These are phyloP conservation scores for Brachyhypopomus gauderio DNA, from an alignment of 2,113 vertebrate genomes.

Conservation along the genomic window DNA sequence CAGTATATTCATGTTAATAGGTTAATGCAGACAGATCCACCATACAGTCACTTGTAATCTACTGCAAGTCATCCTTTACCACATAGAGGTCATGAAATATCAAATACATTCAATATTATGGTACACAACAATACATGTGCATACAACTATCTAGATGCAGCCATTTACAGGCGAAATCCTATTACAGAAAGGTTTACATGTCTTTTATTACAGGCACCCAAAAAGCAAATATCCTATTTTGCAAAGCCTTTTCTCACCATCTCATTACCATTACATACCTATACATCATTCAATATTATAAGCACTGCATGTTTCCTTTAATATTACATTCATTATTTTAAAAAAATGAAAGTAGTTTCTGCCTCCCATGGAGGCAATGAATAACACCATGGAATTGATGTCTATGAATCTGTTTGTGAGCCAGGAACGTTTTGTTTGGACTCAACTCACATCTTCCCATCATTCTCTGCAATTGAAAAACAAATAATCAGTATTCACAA, in stretches of 20 bases:
- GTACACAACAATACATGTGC: slow-evolving; percentile 85
- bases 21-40: slow-evolving; percentile 55
- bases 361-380: slow-evolving; percentile 97
- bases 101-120: slow-evolving; percentile 92
- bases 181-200: slow-evolving; percentile 74
- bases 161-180: slow-evolving; percentile 72
- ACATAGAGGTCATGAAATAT: slow-evolving; percentile 80
- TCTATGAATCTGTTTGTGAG: slow-evolving; percentile 88
- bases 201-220: slow-evolving; percentile 65
- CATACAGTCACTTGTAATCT: slow-evolving; percentile 82
- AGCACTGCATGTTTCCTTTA: slow-evolving; percentile 85
- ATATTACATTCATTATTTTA: slow-evolving; percentile 75
- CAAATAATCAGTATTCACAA: slow-evolving; percentile 24
- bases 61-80: slow-evolving; percentile 84
- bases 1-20: slow-evolving; percentile 56
- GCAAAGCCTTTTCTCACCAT: slow-evolving; percentile 81
- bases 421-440: slow-evolving; percentile 83
- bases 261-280: slow-evolving; percentile 82
- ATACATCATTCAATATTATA: slow-evolving; percentile 81
- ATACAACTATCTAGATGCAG: slow-evolving; percentile 77
- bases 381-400: slow-evolving; percentile 99
- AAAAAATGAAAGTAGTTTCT: slow-evolving; percentile 88
- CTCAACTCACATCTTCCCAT: slow-evolving; percentile 85
- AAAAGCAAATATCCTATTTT: slow-evolving; percentile 62
- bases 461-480: slow-evolving; percentile 80